A percentile compares a stretch with the other conserved stretches of the same genome.
phyloP scores from a whole-genome alignment of 2,113 vertebrate genomes.

The Labrus mixtus region DNA sequence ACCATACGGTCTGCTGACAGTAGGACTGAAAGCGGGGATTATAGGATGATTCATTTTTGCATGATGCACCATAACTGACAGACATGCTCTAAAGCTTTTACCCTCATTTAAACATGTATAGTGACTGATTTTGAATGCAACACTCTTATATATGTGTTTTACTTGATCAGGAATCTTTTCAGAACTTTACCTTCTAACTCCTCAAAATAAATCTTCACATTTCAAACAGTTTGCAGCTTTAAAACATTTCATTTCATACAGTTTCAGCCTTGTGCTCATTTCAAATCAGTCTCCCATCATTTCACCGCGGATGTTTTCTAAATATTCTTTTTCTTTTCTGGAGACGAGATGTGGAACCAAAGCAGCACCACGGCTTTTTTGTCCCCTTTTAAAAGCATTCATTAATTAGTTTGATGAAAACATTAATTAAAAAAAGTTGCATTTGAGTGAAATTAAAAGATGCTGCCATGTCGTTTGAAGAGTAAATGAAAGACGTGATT shows the following conservation, averaged over 20 bases:
- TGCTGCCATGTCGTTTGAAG: background rate
- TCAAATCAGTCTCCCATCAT: background rate
- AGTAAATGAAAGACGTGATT: background rate
- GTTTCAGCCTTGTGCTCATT: background rate
- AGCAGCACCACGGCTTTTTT: background rate
- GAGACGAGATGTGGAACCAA: background rate
- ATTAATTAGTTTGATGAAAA: constrained; percentile 21
- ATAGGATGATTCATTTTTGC: background rate
- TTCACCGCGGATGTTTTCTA: background rate
- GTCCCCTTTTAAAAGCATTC: background rate
- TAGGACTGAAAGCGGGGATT: background rate
- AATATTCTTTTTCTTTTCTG: background rate
- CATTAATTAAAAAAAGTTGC: constrained; percentile 20
- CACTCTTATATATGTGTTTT: background rate
- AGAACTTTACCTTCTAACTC: background rate
- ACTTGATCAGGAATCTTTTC: background rate
- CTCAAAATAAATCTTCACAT: background rate
- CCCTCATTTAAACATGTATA: background rate
- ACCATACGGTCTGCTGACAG: background rate
- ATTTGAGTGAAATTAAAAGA: background rate
- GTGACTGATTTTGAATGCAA: background rate
- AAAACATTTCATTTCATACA: background rate
- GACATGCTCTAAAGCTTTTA: background rate
- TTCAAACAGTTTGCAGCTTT: background rate
- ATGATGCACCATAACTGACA: background rate